Evolutionary conservation across 2,113 vertebrate species (phyloP).

Genomic region (Gobiocypris rarus): DNA sequence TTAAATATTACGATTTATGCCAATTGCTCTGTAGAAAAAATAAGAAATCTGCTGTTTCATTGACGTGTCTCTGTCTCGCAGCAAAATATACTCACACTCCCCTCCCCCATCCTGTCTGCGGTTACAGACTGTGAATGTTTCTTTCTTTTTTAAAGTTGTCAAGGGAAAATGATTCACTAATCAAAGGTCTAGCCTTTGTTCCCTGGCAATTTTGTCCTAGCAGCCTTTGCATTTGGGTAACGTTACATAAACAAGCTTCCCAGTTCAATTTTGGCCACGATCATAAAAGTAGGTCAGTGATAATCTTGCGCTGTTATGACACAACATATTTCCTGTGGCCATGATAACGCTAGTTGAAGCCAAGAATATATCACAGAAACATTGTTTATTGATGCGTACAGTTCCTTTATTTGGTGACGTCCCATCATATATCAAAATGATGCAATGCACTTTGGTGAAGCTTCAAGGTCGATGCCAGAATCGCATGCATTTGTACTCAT

Average conservation of each 20-base stretch:
- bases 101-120: slow-evolving; percentile 25
- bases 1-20: neutral
- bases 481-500: neutral
- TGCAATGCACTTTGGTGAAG: slow-evolving; percentile 15
- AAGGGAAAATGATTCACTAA: neutral
- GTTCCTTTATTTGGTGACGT: slow-evolving; percentile 5
- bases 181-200: slow-evolving; percentile 1
- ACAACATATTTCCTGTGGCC: slow-evolving; percentile 29
- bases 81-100: neutral
- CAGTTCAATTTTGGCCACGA: slow-evolving; percentile 26
- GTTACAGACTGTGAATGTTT: neutral
- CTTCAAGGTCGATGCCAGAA: neutral
- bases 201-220: neutral
- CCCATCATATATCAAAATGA: neutral
- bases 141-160: neutral
- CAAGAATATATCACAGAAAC: neutral
- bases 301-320: slow-evolving; percentile 25
- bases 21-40: neutral
- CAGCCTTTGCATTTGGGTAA: neutral
- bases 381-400: slow-evolving; percentile 17
- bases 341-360: slow-evolving; percentile 12
- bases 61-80: neutral
- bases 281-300: slow-evolving; percentile 36
- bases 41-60: neutral
- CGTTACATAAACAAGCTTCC: slow-evolving; percentile 25